Evolutionary conservation across 2,888 invertebrate genomes (phyloP).

Genomic region (Ceraclea dissimilis): DNA sequence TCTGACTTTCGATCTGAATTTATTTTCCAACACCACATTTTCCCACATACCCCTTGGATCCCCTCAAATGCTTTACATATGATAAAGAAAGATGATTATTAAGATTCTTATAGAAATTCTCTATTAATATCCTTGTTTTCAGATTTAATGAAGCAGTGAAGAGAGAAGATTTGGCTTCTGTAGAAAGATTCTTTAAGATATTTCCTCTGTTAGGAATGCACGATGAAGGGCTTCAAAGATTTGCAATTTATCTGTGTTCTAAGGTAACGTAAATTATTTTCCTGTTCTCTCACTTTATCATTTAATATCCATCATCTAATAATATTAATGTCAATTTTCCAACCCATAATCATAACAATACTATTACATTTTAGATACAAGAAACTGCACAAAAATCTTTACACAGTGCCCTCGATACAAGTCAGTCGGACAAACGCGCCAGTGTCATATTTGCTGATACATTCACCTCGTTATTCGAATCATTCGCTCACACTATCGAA

Average conservation of each 20-base stretch:
- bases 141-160: slow-evolving; percentile 88
- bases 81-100: no score
- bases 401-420: slow-evolving; percentile 56
- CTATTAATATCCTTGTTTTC: slow-evolving; percentile 30
- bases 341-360: not conserved
- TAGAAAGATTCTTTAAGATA: slow-evolving; percentile 93
- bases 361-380: slow-evolving; percentile 40
- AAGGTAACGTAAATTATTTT: slow-evolving; percentile 53
- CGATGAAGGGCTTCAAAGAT: slow-evolving; percentile 79
- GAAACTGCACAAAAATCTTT: slow-evolving; percentile 66
- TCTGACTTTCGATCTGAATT: no score
- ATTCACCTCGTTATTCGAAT: slow-evolving; percentile 76
- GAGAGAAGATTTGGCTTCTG: slow-evolving; percentile 78
- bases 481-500: slow-evolving; percentile 75
- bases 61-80: no score
- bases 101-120: not conserved
- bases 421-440: slow-evolving; percentile 61
- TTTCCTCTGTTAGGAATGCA: slow-evolving; percentile 92
- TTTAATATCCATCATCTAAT: not conserved
- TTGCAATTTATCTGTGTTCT: slow-evolving; percentile 77
- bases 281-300: slow-evolving; percentile 6
- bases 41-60: no score
- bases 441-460: slow-evolving; percentile 80
- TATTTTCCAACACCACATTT: not conserved
- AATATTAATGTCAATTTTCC: not conserved